Evolutionary conservation across 2,888 invertebrate species (phyloP), one percentile per base, ranked within the genome.

Genomic region (Digitonthophagus gazella): DNA sequence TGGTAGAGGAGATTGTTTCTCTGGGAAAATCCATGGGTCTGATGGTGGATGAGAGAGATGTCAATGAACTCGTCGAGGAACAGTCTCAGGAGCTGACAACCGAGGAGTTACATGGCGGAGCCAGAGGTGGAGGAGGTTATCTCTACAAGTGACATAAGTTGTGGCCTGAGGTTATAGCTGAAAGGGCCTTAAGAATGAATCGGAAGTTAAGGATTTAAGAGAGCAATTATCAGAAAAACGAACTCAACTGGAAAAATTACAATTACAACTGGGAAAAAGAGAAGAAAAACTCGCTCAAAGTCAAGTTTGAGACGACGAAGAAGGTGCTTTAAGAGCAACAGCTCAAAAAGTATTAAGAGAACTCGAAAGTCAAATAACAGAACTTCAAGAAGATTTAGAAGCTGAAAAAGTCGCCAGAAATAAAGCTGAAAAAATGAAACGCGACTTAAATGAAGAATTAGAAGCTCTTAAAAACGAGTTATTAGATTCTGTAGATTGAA

Each of bases 381-480:
- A 98, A 83, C 87, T 98, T 4, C 93, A 95, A 82, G 99, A 99
- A 83, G 99, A 99, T 85, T 87, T 99, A 70, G 99, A 99, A 78
- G 93, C 95, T 0, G 99, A 99, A 83, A 93, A 96, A 73, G 90
- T 88, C 11, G 93, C 96, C 0, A 84, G 98, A 71, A 91, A 91
- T 77, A 98, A 98, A 84, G 98, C 98, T 0, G 99, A 99, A 83
- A 97, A 97, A 81, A 90, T 95, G 75, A 92, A 95, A 76, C 87
- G 98, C 6, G 98, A 99, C 81, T 87, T 98, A 73, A 96, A 96
- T 82, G 98, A 97, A 85, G 98, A 98, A 85, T 85, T 98, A 67
- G 98, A 98, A 83, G 97, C 98, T 15, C 86, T 98, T 74, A 97
- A 97, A 85, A 97, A 95, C 80, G 98, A 98, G 82, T 86, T 99